These are phyloP conservation scores for Myodes glareolus DNA, from an alignment of 2,113 vertebrate species.

Conservation along the genomic window DNA sequence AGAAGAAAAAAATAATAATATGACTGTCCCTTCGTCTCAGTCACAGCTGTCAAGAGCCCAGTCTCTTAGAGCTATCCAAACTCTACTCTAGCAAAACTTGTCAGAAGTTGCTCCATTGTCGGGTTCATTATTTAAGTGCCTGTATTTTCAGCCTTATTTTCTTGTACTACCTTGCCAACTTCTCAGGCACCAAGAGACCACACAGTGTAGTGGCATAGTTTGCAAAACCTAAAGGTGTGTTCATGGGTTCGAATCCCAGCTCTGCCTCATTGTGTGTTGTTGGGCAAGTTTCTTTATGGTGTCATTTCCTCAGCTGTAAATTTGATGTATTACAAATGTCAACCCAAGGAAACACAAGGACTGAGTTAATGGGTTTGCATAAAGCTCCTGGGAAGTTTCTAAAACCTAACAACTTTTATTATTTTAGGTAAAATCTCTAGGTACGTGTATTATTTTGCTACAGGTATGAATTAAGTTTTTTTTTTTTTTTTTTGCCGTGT, in stretches of 20 bases:
- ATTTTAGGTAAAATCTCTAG: constrained; percentile 26
- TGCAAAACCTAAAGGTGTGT: background rate
- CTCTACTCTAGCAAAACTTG: background rate
- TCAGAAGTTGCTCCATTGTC: background rate
- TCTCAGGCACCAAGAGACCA: background rate
- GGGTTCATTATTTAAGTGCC: background rate
- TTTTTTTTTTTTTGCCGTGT: background rate
- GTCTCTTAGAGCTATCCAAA: background rate
- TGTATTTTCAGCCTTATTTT: background rate
- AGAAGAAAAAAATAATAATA: background rate
- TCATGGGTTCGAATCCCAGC: background rate
- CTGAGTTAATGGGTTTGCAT: background rate
- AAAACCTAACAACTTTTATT: background rate
- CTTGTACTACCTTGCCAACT: background rate
- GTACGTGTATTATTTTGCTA: background rate
- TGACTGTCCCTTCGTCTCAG: background rate
- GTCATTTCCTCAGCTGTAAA: background rate
- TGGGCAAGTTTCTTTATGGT: background rate
- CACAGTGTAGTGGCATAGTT: too few species aligned
- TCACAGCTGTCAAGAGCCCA: background rate
- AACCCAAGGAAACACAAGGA: background rate
- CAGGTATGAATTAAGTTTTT: background rate
- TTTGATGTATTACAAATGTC: background rate
- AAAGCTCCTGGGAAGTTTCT: background rate
- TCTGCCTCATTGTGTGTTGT: background rate